Base-by-base conservation (phyloP, 2,797 vertebrate species). In the Falco concolor region DNA sequence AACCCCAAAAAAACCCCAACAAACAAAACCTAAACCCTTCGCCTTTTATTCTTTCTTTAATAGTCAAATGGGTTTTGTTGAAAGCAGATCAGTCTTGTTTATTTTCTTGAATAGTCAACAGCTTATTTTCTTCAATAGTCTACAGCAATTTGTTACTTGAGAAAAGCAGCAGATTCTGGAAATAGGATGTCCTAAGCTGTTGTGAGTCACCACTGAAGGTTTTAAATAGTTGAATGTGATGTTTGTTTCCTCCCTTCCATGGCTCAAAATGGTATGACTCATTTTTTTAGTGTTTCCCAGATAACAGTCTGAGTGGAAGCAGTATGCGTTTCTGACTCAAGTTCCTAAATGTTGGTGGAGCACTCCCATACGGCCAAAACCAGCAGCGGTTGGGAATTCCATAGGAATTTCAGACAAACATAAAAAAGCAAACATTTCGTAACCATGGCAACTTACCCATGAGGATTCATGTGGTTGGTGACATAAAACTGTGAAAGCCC, bases 201-300 rank as follows among this genome's bases (percentile, higher is more conserved):
- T 88, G 63, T 98, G 98, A 98, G 93, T 98, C 98, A 98, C 96
- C 87, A 72, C 61, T 94, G 91, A 93, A 89, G 52, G 94, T 97
- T 98, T 97, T 97, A 97, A 97, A 97, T 98, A 98, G 96, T 95
- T 94, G 74, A 89, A 72, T 96, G 92, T 85, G 91, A 60, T 97
- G 85, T 97, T 95, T 97, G 92, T 97, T 94, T 96, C 97, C 93
- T 97, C 97, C 96, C 97, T 96, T 97, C 79, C 93, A 67, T 44
- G 78, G 93, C 92, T 96, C 76, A 95, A 75, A 98, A 96, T 94
- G 74, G 91, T 84, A 95, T 98, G 97, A 98, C 90, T 98, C 89
- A 97, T 93, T 93, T 97, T 97, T 95, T 97, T 77, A 94, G 93
- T 96, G 91, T 97, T 98, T 97, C 97, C 97, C 91, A 97, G 91